Evolutionary conservation across 1,140 invertebrate genomes (phyloP).

Genomic region (Cepaea nemoralis): DNA sequence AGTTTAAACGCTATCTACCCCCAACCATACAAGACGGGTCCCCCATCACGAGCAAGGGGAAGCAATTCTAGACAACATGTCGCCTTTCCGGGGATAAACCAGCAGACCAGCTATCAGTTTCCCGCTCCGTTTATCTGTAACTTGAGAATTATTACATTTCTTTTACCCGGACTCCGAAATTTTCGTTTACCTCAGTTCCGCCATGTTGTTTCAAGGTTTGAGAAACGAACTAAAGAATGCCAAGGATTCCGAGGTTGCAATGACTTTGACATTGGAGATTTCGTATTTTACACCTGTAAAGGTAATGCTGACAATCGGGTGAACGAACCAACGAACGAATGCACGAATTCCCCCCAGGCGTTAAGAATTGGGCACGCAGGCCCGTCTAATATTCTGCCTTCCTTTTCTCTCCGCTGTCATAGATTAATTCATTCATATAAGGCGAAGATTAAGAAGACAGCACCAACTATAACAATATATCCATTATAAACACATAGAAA

Average conservation of each 20-base stretch:
- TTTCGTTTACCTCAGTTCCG: background rate
- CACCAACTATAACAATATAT: too few species aligned
- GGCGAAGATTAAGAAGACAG: too few species aligned
- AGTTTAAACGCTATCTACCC: background rate
- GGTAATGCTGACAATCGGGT: too few species aligned
- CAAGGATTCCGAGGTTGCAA: background rate
- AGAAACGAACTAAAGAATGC: background rate
- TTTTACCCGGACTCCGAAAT: background rate
- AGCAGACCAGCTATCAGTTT: slow-evolving; percentile 22
- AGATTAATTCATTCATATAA: too few species aligned
- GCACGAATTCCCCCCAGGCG: too few species aligned
- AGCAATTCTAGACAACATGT: slow-evolving; percentile 27
- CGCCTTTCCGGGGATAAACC: slow-evolving; percentile 27
- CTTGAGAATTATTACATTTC: slow-evolving; percentile 38
- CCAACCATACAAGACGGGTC: background rate
- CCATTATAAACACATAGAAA: too few species aligned
- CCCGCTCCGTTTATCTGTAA: slow-evolving; percentile 31
- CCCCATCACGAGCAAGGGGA: background rate
- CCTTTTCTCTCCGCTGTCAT: too few species aligned
- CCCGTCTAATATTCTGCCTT: too few species aligned
- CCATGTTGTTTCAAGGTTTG: background rate
- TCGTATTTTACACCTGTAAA: too few species aligned
- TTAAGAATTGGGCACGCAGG: too few species aligned
- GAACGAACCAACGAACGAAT: too few species aligned
- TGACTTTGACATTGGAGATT: background rate